Conservation (phyloP, 2,797 vertebrate species). For the Xenentodon cancila region DNA sequence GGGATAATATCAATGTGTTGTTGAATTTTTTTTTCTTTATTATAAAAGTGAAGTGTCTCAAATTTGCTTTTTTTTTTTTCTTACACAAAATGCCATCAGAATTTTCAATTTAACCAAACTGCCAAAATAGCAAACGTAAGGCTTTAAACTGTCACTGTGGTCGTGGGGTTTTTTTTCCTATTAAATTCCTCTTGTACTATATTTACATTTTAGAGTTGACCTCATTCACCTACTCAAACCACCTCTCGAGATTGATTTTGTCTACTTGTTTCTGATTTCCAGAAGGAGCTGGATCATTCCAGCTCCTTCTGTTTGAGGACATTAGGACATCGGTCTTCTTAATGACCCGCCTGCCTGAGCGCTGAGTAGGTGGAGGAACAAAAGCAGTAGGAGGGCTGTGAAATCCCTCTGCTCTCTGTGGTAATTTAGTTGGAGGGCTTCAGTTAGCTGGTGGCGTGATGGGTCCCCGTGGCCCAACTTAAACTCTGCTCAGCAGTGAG, state of each 20-base stretch:
- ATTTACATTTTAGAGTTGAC: background rate
- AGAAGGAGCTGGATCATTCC: background rate
- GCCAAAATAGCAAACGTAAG: too few species aligned
- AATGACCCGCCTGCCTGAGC: slow-evolving; percentile 34
- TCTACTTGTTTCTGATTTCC: too few species aligned
- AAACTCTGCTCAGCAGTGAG: slow-evolving; percentile 65
- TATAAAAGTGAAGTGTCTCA: too few species aligned
- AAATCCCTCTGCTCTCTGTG: slow-evolving; percentile 53
- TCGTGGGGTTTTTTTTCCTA: too few species aligned
- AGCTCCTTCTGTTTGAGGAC: slow-evolving; percentile 5
- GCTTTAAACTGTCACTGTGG: background rate
- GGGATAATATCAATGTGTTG: too few species aligned
- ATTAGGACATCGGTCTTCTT: slow-evolving; percentile 13
- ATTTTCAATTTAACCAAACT: too few species aligned
- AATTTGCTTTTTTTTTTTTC: too few species aligned
- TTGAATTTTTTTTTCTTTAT: too few species aligned
- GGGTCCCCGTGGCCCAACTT: slow-evolving; percentile 68
- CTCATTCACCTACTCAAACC: background rate
- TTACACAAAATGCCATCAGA: too few species aligned
- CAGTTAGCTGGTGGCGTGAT: slow-evolving; percentile 67
- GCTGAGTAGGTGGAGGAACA: slow-evolving; percentile 42
- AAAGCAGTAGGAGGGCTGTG: slow-evolving; percentile 33
- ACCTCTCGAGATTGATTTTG: background rate
- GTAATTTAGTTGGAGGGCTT: slow-evolving; percentile 67
- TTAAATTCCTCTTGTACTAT: too few species aligned